Percentiles rank a stretch among this genome's conserved stretches.
Evolutionary conservation across 2,797 vertebrate species (phyloP).

Genomic region (Melanotaenia boesemani): DNA sequence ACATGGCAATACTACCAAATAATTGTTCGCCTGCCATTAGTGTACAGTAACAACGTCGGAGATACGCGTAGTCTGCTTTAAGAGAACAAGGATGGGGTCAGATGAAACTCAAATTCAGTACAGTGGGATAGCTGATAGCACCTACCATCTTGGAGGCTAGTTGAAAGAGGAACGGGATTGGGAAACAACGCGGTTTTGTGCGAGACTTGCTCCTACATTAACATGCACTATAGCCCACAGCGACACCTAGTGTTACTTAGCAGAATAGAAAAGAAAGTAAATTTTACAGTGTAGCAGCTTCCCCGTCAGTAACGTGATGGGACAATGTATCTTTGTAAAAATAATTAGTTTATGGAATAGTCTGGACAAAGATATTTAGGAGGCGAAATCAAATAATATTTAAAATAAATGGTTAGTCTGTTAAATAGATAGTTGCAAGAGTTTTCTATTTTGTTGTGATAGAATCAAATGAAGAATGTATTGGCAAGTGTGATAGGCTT

Average conservation of each 20-base stretch:
- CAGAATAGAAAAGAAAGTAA: not conserved
- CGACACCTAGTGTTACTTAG: constrained; percentile 43
- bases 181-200: constrained; percentile 79
- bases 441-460: too few species aligned
- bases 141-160: constrained; percentile 85
- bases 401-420: too few species aligned
- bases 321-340: too few species aligned
- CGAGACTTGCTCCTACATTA: constrained; percentile 67
- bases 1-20: not conserved
- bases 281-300: not conserved
- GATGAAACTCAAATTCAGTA: constrained; percentile 54
- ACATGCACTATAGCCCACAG: constrained; percentile 35
- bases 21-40: accelerated
- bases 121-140: constrained; percentile 31
- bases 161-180: constrained; percentile 79
- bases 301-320: too few species aligned
- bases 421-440: too few species aligned
- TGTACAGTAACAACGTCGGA: accelerated
- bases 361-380: too few species aligned
- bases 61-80: not conserved
- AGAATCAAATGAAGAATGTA: too few species aligned
- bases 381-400: too few species aligned
- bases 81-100: constrained; percentile 61
- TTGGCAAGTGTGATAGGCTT: too few species aligned
- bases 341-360: too few species aligned